phyloP scores from a whole-genome alignment of 2,797 vertebrate genomes.

The Lemur catta region DNA sequence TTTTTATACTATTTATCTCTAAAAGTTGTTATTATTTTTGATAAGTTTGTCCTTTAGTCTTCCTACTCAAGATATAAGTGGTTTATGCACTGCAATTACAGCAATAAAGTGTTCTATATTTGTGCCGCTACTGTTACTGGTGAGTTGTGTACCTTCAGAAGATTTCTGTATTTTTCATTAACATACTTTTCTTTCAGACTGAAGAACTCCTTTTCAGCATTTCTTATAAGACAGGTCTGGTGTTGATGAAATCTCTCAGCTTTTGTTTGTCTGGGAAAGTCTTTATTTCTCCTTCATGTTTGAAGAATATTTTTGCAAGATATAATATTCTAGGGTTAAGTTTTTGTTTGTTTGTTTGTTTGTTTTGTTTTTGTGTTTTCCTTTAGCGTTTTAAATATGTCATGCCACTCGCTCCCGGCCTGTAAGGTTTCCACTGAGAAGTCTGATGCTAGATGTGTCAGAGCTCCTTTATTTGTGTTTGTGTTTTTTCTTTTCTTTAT shows the following conservation, averaged over 20 bases:
- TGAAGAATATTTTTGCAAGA: neutral
- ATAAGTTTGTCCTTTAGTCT: neutral
- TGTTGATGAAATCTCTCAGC: neutral
- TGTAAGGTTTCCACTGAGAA: too few species aligned
- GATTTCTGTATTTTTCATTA: neutral
- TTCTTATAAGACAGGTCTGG: neutral
- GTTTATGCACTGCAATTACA: neutral
- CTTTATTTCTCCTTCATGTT: neutral
- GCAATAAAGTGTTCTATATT: neutral
- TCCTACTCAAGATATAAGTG: too few species aligned
- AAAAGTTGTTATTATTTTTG: neutral
- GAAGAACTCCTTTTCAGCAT: neutral
- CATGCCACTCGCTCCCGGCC: too few species aligned
- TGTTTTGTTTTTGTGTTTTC: too few species aligned
- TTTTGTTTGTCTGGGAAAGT: neutral
- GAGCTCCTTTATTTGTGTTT: too few species aligned
- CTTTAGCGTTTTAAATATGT: too few species aligned
- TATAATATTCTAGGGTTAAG: neutral
- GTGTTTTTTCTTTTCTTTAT: too few species aligned
- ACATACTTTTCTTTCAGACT: neutral
- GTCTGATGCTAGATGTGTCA: too few species aligned
- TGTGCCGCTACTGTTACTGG: neutral
- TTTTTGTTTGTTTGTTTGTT: too few species aligned
- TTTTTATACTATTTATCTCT: neutral
- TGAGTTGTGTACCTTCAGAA: neutral